Base-by-base conservation (phyloP, 2,797 vertebrate genomes). In the Ptychadena robeensis region DNA sequence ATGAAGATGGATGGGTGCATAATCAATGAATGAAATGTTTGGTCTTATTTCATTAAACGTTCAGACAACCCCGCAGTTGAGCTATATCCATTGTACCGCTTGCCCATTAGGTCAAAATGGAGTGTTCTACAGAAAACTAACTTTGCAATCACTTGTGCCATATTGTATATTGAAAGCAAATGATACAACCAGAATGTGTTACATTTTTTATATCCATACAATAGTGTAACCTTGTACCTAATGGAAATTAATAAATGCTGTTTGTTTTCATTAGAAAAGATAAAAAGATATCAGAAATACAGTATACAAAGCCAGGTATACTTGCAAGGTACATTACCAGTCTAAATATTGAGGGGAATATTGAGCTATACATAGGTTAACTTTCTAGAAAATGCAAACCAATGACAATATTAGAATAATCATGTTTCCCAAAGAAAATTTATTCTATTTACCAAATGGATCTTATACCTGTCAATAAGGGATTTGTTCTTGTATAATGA, bases 11-110 rank as follows among this genome's bases (percentile, higher is more conserved):
- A 63, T 48, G 65, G 37, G 35, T 61, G 34, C 53, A 44, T 34
- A 79, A 59, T 61, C 38, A 38, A 37, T 48, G 11, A 66, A 76
- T 65, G 18, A 38, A 66, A 72, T 30, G 9, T 37, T 71, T 35
- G 37, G 30, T 53, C 22, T 28, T 37, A 66, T 35, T 37, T 82
- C 22, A 63, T 65, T 38, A 59, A 25, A 59, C 27, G 14, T 40
- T 11, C 37, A 53, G n/a, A 69, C 4, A 69, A 32, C 1, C 14
- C 32, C 66, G 14, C 6, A 77, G 38, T 25, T 22, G 59, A 61
- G 59, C 59, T 1, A 4, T 12, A 61, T 10, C 25, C 3, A 15
- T 10, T 10, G n/a, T 48, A 35, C 11, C n/a, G 10, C 11, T 31
- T 32, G 30, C 31, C 37, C 40, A 9, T 9, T 61, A 61, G 48